Conservation (phyloP, 2,113 vertebrate genomes). For the Dascyllus trimaculatus region DNA sequence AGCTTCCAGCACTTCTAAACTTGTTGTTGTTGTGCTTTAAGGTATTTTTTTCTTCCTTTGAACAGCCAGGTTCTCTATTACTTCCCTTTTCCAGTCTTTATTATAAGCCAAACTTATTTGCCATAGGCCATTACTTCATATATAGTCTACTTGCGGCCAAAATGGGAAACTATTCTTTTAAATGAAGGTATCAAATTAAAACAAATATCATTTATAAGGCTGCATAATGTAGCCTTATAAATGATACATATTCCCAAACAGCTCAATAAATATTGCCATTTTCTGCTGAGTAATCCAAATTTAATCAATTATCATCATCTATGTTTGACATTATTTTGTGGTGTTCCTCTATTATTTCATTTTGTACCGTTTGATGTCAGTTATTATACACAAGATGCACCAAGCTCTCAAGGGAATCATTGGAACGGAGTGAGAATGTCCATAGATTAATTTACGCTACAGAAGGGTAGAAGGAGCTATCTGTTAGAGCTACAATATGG, state of each 20-base stretch:
- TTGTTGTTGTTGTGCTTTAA: no score
- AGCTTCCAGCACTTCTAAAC: neutral
- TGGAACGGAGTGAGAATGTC: slow-evolving; percentile 74
- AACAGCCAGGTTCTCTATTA: neutral
- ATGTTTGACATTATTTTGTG: slow-evolving; percentile 44
- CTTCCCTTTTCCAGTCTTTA: neutral
- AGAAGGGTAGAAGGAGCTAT: slow-evolving; percentile 73
- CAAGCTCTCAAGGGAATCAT: slow-evolving; percentile 75
- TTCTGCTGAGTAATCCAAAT: slow-evolving; percentile 59
- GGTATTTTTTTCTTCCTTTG: neutral
- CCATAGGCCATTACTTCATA: neutral
- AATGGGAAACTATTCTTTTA: slow-evolving; percentile 3
- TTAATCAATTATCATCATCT: slow-evolving; percentile 72
- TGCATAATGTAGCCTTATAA: slow-evolving; percentile 8
- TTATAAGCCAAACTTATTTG: neutral
- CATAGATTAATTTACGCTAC: slow-evolving; percentile 84
- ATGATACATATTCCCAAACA: slow-evolving; percentile 13
- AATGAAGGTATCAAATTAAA: slow-evolving; percentile 23
- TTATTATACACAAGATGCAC: slow-evolving; percentile 78
- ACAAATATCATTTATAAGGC: neutral
- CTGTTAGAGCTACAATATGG: slow-evolving; percentile 81
- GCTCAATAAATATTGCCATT: slow-evolving; percentile 19
- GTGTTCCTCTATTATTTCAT: slow-evolving; percentile 66
- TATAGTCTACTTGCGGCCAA: neutral
- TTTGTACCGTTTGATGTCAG: slow-evolving; percentile 73